phyloP scores from a whole-genome alignment of 2,113 vertebrate species.

The Sinosuthora webbiana region DNA sequence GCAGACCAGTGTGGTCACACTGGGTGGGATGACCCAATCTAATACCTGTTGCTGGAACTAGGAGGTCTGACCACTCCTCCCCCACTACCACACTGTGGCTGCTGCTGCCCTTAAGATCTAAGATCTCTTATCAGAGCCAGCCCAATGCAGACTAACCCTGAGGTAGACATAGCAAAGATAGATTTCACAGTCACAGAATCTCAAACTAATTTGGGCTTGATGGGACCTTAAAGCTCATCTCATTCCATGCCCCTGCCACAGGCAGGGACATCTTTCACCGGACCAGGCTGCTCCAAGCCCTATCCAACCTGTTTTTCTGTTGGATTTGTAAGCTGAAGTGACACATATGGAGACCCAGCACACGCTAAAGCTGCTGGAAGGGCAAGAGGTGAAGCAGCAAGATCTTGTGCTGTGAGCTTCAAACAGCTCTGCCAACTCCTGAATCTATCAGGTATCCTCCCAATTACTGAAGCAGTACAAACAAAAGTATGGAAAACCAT shows the following conservation, averaged over 20 bases:
- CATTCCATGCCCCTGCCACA: neutral
- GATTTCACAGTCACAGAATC: neutral
- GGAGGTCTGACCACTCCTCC: neutral
- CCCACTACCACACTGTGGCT: neutral
- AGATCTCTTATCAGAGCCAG: neutral
- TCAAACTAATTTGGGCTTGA: neutral
- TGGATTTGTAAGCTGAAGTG: neutral
- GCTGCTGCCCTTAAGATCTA: neutral
- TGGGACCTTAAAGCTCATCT: neutral
- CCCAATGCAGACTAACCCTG: neutral
- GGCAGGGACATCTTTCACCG: neutral
- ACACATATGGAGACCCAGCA: neutral
- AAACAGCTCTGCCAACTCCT: neutral
- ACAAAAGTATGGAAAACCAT: neutral
- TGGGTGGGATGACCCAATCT: neutral
- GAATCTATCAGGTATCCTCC: neutral
- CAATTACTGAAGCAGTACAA: neutral
- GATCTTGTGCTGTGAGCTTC: neutral
- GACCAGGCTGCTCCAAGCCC: neutral
- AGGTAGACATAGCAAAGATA: fast-evolving
- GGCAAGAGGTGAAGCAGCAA: neutral
- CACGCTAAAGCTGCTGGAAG: neutral
- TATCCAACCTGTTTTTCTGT: neutral
- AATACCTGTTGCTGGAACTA: neutral
- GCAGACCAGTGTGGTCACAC: neutral